These are phyloP conservation scores for Hypsopygia costalis DNA, from an alignment of 2,888 invertebrate species.

Conservation along the genomic window DNA sequence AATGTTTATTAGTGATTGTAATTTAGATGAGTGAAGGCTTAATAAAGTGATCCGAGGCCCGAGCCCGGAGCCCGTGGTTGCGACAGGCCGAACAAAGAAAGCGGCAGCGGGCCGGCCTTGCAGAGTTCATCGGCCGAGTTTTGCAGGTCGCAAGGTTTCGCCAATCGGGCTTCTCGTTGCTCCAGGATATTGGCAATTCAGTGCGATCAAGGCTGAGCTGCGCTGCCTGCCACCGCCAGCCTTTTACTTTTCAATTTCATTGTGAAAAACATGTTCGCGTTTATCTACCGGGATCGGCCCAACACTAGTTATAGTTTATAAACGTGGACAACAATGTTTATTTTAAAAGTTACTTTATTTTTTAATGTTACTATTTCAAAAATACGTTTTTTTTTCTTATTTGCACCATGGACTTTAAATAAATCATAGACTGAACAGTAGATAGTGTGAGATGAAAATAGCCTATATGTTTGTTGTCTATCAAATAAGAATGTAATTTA, in stretches of 20 bases:
- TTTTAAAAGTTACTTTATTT: too few relatives aligned
- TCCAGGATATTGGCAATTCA: constrained; percentile 80
- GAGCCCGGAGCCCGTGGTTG: constrained; percentile 61
- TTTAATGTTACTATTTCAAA: too few relatives aligned
- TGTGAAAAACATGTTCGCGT: constrained; percentile 39
- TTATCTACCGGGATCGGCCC: not conserved
- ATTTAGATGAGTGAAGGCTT: constrained; percentile 70
- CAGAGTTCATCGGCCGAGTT: constrained; percentile 77
- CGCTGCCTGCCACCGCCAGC: constrained; percentile 43
- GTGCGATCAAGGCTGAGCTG: constrained; percentile 70
- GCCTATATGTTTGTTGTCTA: too few relatives aligned
- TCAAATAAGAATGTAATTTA: too few relatives aligned
- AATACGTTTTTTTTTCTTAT: too few relatives aligned
- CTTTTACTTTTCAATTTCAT: constrained; percentile 66
- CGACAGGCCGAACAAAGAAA: constrained; percentile 77
- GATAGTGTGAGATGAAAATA: too few relatives aligned
- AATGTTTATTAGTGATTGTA: constrained; percentile 29
- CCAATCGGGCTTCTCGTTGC: constrained; percentile 76
- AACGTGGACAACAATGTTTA: too few relatives aligned
- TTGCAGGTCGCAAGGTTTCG: constrained; percentile 79
- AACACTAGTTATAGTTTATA: too few relatives aligned
- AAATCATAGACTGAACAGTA: too few relatives aligned
- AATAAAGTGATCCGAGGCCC: constrained; percentile 68
- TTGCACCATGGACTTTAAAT: too few relatives aligned
- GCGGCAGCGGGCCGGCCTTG: constrained; percentile 72